Evolutionary conservation across 2,888 invertebrate genomes (phyloP).

Genomic region (Campoplex capitator): DNA sequence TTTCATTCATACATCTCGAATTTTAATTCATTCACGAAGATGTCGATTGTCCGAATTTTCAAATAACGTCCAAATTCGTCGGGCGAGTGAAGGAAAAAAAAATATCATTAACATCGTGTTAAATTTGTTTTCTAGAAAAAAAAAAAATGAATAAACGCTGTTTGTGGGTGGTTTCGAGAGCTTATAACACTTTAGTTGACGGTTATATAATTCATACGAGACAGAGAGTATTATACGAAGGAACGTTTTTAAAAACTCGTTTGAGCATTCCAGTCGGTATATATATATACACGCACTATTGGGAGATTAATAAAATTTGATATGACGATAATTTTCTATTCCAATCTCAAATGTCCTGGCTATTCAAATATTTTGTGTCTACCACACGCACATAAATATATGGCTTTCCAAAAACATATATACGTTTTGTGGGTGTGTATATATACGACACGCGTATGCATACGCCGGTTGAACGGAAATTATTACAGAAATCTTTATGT

Average conservation of each 20-base stretch:
- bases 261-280: conserved; percentile 43
- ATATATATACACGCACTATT: background rate
- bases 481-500: conserved; percentile 55
- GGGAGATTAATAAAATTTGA: conserved; percentile 55
- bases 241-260: conserved; percentile 50
- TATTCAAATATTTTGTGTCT: conserved; percentile 33
- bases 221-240: conserved; percentile 14
- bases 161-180: conserved; percentile 52
- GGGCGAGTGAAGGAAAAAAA: conserved; percentile 9
- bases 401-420: background rate
- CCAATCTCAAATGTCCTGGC: conserved; percentile 33
- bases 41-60: background rate
- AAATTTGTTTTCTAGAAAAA: conserved; percentile 22
- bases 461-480: conserved; percentile 31
- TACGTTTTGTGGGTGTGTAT: background rate
- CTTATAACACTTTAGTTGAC: conserved; percentile 34
- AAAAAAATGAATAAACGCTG: conserved; percentile 7
- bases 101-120: conserved; percentile 23
- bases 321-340: conserved; percentile 52
- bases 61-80: background rate
- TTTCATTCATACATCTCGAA: background rate
- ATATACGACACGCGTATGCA: background rate
- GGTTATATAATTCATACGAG: conserved; percentile 39
- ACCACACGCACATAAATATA: background rate
- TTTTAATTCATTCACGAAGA: background rate